These are phyloP conservation scores for Microtus richardsoni DNA, from an alignment of 2,113 vertebrate genomes.

Conservation along the genomic window DNA sequence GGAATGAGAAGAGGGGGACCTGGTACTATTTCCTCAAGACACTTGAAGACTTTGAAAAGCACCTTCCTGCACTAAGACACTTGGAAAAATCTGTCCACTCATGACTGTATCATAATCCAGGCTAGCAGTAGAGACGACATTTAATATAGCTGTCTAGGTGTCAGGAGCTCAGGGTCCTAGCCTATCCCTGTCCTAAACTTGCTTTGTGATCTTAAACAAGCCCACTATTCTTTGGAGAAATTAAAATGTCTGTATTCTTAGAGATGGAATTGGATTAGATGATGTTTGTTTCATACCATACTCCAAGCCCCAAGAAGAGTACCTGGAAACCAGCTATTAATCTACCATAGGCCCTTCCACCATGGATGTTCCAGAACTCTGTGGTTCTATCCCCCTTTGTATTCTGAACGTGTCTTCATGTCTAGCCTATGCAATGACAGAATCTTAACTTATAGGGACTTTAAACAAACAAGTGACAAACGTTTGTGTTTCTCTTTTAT, in stretches of 20 bases:
- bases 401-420: not conserved
- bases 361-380: not conserved
- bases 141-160: not conserved
- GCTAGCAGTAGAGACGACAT: not conserved
- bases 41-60: not conserved
- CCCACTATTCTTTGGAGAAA: not conserved
- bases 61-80: not conserved
- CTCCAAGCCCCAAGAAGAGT: not conserved
- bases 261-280: not conserved
- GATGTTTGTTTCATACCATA: not conserved
- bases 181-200: not conserved
- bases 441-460: not conserved
- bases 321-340: not conserved
- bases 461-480: not conserved
- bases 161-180: not conserved
- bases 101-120: not conserved
- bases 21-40: not conserved
- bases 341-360: not conserved
- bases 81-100: not conserved
- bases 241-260: not conserved
- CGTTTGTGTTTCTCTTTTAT: conserved; percentile 7
- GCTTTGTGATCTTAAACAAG: conserved; percentile 16
- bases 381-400: not conserved
- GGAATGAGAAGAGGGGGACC: not conserved
- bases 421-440: not conserved